Percentiles rank a stretch among this genome's conserved stretches.
These are phyloP conservation scores for Taeniopygia guttata DNA, from an alignment of 2,797 vertebrate genomes.

Conservation along the genomic window DNA sequence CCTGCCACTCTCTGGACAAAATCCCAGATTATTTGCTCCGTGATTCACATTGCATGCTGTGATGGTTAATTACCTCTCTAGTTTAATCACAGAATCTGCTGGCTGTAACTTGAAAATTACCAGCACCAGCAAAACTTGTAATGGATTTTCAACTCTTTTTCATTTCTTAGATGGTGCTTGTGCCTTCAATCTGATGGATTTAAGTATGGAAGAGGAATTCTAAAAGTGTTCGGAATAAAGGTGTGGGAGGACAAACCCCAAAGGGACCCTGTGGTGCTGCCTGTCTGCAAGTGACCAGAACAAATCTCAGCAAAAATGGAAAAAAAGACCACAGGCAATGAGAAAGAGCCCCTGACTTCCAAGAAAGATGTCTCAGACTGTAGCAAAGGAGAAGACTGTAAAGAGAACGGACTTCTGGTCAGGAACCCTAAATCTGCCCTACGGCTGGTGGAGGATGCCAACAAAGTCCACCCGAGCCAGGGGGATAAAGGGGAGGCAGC, in stretches of 20 bases:
- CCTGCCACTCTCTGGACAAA: not conserved
- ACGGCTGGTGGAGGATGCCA: constrained; percentile 66
- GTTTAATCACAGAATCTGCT: not conserved
- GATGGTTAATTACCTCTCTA: not conserved
- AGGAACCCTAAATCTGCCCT: constrained; percentile 69
- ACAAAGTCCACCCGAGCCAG: constrained; percentile 38
- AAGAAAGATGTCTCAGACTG: constrained; percentile 66
- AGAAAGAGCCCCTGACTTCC: constrained; percentile 74
- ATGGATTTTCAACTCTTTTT: not conserved
- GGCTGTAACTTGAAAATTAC: not conserved
- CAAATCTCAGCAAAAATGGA: constrained; percentile 79
- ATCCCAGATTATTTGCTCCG: not conserved
- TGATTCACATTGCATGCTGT: not conserved
- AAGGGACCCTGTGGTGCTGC: not conserved
- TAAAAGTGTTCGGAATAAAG: not conserved
- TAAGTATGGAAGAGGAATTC: not conserved
- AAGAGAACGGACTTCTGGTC: constrained; percentile 81
- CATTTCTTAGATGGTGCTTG: constrained; percentile 32
- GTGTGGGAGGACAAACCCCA: not conserved
- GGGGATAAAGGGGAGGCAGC: constrained; percentile 71
- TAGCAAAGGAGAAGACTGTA: constrained; percentile 72
- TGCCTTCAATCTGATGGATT: not conserved
- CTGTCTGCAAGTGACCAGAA: constrained; percentile 20
- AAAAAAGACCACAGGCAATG: constrained; percentile 70
- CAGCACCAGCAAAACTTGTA: not conserved